Evolutionary conservation across 2,888 invertebrate genomes (phyloP).

Genomic region (Himalopsyche japonica): DNA sequence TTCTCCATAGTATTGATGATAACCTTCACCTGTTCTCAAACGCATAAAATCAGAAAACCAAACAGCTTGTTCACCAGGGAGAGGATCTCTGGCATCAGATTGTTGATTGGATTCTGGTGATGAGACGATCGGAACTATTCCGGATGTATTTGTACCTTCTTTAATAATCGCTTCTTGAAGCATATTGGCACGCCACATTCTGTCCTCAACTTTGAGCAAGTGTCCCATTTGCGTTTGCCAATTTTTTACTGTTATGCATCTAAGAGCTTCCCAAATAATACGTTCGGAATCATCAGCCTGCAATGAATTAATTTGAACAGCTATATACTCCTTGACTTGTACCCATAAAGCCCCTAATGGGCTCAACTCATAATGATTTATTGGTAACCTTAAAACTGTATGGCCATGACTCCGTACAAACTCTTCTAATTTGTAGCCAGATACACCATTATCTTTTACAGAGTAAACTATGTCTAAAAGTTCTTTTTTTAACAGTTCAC

Average conservation of each 20-base stretch:
- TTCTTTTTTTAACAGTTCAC: slow-evolving; percentile 11
- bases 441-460: background rate
- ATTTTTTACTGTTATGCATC: background rate
- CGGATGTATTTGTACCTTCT: background rate
- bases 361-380: slow-evolving; percentile 9
- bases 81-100: background rate
- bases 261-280: slow-evolving; percentile 6
- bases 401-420: background rate
- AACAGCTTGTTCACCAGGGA: background rate
- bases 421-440: background rate
- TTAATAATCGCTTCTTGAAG: background rate
- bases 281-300: background rate
- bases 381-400: background rate
- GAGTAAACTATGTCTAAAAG: background rate
- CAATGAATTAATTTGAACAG: background rate
- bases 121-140: background rate
- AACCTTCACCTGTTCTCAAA: slow-evolving; percentile 2
- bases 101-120: background rate
- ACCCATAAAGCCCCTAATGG: background rate
- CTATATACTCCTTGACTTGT: background rate
- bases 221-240: slow-evolving; percentile 1
- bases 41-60: slow-evolving; percentile 18
- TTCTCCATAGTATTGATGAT: slow-evolving; percentile 6
- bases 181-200: background rate
- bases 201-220: slow-evolving; percentile 4